Evolutionary conservation across 2,797 vertebrate genomes (phyloP), one percentile per base, ranked within the genome.

Genomic region (Pantherophis alleghaniensis): DNA sequence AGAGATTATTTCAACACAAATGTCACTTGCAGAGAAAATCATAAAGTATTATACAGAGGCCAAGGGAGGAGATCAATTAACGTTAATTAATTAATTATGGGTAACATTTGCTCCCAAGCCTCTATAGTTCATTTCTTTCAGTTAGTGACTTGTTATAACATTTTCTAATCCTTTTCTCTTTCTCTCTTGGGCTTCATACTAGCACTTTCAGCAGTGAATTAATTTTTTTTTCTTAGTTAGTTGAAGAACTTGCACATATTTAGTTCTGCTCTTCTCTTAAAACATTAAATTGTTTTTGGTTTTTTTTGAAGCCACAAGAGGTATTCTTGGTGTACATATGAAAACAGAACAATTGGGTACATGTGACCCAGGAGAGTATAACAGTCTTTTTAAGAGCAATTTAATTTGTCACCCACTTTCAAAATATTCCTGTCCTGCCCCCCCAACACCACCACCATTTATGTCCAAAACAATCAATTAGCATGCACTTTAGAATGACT

Each of bases 401-500:
- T 74, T 74, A n/a, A 59, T 51, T 32, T 3, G 20, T n/a, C 91
- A 61, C 28, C 63, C 66, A 66, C 2, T 37, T 26, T 88, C 9
- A 37, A 14, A 88, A 79, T 55, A 66, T 42, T 37, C 2, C 37
- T 87, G 66, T 94, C 92, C 87, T 91, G 32, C 90, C 74, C 92
- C 61, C 10, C 22, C 37, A 42, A 42, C 37, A 4, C 89, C 60
- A 87, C 86, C 90, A 37, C 56, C 16, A 16, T 86, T 74, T 93
- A 89, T 93, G 92, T 90, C 93, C 92, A 93, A 94, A 95, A 10
- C 91, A 91, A 90, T 56, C 91, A 93, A 90, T 94, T 91, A 87
- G 26, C 16, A 87, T 95, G 97, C 97, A 97, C 97, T 97, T 97
- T 97, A 97, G 94, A 93, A 2, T 92, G 59, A 91, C 63, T 53